Base-by-base conservation (phyloP, 1,140 invertebrate genomes). In the Chlorops oryzae region DNA sequence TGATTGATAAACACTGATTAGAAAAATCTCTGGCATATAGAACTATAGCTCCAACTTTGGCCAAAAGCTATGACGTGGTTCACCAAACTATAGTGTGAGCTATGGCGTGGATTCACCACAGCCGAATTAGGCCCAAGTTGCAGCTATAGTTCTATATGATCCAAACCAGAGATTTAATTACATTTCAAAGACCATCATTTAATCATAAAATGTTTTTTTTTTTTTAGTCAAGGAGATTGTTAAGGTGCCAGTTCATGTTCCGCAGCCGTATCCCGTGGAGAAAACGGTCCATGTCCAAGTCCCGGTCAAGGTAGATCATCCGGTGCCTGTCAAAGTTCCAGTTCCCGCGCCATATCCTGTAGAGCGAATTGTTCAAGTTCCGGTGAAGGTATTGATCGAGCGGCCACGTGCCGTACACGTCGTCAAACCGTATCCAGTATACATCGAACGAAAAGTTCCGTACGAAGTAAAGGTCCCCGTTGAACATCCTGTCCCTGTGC, bases 241-340 rank as follows among this genome's bases (percentile, higher is more conserved):
- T n/a, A 83, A 82, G 61, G 77, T 83, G 49, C 77, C 79, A 50
- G 80, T 82, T 17, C 75, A 80, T 53, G 79, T 86, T 12, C 79
- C 84, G 47, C 79, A 85, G 59, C 83, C 84, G 46, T 85, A 85
- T 64, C 78, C 79, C 50, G 78, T 80, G 24, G 77, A 78, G 53
- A 80, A 78, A 56, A 62, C 77, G 38, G 56, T 80, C 24, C 62
- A 61, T 44, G 60, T 72, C 38, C 74, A 69, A 24, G 70, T 76
- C 5, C 64, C 75, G 15, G 68, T 74, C 24, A 69, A 67, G 41
- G 65, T 81, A 0, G 76, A 79, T 9, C 81, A 78, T 44, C 79
- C 79, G 12, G 76, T 80, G 9, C 77, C 78, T 3, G 74, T 76
- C 3, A 76, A 65, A 2, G 75, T 74, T 7, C 61, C 63, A 2